A percentile compares a stretch with the other conserved stretches of the same genome.
Conservation (phyloP, 2,113 vertebrate species). For the Panurus biarmicus region DNA sequence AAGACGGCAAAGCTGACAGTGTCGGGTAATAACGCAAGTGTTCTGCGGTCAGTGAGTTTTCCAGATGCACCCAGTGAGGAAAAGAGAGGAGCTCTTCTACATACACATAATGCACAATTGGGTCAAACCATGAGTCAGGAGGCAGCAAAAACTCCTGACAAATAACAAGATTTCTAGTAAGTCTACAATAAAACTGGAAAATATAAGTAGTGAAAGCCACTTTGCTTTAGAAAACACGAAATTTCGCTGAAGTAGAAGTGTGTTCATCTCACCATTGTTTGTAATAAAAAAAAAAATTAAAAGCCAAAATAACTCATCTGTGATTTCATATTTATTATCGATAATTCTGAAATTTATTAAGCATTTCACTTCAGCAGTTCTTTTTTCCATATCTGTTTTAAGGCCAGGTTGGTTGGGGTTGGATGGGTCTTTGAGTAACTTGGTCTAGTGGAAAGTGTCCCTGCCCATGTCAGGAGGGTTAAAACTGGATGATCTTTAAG, state of each 20-base stretch:
- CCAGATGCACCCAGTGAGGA: background rate
- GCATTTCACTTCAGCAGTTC: background rate
- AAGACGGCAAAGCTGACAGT: fast-evolving
- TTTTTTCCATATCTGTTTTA: background rate
- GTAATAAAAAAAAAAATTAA: background rate
- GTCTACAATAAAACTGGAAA: background rate
- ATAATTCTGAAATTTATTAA: background rate
- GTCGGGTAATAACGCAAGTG: background rate
- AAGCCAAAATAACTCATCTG: background rate
- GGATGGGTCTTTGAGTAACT: background rate
- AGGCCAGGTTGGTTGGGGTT: background rate
- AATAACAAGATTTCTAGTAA: background rate
- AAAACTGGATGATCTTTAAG: background rate
- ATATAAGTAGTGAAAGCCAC: background rate
- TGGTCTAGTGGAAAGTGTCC: background rate
- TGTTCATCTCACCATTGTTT: background rate
- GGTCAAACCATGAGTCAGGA: background rate
- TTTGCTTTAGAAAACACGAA: background rate
- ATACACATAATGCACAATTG: background rate
- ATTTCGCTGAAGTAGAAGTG: background rate
- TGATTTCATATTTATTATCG: background rate
- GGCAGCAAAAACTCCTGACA: background rate
- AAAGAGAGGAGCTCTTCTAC: background rate
- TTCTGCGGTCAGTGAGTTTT: background rate
- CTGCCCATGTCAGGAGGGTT: background rate